phyloP scores from a whole-genome alignment of 2,113 vertebrate species.

The Stigmatopora nigra region DNA sequence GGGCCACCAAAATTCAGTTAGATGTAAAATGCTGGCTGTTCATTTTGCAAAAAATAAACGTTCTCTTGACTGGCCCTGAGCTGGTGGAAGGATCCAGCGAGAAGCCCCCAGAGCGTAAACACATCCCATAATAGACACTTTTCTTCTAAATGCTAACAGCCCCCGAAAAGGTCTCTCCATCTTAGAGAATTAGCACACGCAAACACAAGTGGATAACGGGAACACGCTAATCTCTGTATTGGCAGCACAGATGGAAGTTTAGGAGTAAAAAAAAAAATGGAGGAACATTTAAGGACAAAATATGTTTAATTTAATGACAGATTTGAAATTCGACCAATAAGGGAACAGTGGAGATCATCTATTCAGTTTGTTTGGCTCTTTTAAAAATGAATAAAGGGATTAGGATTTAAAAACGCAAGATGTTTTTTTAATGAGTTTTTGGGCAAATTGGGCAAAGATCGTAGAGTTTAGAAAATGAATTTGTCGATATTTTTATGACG shows the following conservation, averaged over 20 bases:
- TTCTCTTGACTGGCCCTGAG: constrained; percentile 36
- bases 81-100: constrained; percentile 45
- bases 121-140: constrained; percentile 61
- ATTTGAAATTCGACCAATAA: no score
- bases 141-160: constrained; percentile 66
- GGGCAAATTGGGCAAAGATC: no score
- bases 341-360: no score
- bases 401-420: no score
- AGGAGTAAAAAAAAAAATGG: no score
- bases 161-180: constrained; percentile 63
- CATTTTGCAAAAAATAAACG: constrained; percentile 37
- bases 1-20: constrained; percentile 27
- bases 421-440: no score
- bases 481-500: no score
- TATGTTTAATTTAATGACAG: no score
- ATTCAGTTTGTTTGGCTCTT: no score
- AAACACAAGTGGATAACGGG: constrained; percentile 26
- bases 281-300: no score
- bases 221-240: constrained; percentile 27
- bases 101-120: constrained; percentile 53
- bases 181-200: constrained; percentile 42
- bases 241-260: constrained; percentile 5
- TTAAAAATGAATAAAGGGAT: no score
- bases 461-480: no score
- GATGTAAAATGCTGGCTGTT: constrained; percentile 14